A percentile compares a stretch with the other conserved stretches of the same genome.
Evolutionary conservation across 1,140 invertebrate species (phyloP).

Genomic region (Sogatella furcifera): DNA sequence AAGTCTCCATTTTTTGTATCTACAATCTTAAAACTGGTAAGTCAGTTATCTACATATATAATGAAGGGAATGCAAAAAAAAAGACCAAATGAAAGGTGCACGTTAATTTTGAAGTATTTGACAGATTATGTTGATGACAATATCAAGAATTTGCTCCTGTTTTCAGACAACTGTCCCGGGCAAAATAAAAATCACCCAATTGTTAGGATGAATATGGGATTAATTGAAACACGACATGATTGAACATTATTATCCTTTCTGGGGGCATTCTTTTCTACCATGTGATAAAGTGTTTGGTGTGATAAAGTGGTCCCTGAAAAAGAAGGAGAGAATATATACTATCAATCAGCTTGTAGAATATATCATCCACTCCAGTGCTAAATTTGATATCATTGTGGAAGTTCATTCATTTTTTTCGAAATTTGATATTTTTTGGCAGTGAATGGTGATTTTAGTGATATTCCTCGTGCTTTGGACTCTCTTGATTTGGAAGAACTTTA

Average conservation of each 20-base stretch:
- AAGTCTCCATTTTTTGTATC: slow-evolving; percentile 26
- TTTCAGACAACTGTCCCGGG: slow-evolving; percentile 23
- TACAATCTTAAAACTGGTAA: slow-evolving; percentile 24
- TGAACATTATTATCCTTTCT: slow-evolving; percentile 8
- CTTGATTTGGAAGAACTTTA: too few relatives aligned
- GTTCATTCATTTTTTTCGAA: too few relatives aligned
- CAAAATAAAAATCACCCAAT: slow-evolving; percentile 25
- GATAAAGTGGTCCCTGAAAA: slow-evolving; percentile 4
- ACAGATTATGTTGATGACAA: slow-evolving; percentile 17
- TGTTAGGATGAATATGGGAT: too few relatives aligned
- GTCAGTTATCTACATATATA: slow-evolving; percentile 23
- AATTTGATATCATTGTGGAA: slow-evolving; percentile 4
- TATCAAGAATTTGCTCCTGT: slow-evolving; percentile 24
- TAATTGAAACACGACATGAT: slow-evolving; percentile 7
- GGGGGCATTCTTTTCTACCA: slow-evolving; percentile 14
- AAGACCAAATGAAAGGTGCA: slow-evolving; percentile 25
- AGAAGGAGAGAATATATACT: slow-evolving; percentile 7
- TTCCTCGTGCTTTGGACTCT: too few relatives aligned
- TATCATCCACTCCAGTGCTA: slow-evolving; percentile 3
- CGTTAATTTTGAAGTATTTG: slow-evolving; percentile 23
- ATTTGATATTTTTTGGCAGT: too few relatives aligned
- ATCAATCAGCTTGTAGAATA: slow-evolving; percentile 3
- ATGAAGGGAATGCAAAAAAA: slow-evolving; percentile 23
- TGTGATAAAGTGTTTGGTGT: slow-evolving; percentile 10
- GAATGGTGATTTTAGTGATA: too few relatives aligned